These are phyloP conservation scores for Scyliorhinus canicula DNA, from an alignment of 2,797 vertebrate genomes.

Conservation along the genomic window DNA sequence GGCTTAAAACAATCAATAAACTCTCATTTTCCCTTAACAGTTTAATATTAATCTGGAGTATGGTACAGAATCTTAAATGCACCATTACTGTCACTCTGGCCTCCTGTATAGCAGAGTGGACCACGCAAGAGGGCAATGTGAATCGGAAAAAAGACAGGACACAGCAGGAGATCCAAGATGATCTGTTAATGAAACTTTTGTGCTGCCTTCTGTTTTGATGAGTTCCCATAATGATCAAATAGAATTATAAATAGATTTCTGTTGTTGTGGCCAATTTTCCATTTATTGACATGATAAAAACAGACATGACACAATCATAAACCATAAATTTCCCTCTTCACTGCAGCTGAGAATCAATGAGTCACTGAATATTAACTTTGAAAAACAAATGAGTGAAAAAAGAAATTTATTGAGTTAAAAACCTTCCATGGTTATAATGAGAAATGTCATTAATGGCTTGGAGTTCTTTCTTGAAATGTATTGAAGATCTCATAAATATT, in stretches of 20 bases:
- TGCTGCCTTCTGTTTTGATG: conserved; percentile 71
- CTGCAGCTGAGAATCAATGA: conserved; percentile 73
- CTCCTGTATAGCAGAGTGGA: conserved; percentile 43
- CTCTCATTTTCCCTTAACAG: conserved; percentile 86
- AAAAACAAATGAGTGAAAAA: conserved; percentile 59
- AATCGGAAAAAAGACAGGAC: conserved; percentile 73
- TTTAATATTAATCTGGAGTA: conserved; percentile 83
- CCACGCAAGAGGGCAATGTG: conserved; percentile 65
- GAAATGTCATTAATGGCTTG: conserved; percentile 37
- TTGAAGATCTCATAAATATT: conserved; percentile 35
- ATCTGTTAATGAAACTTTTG: conserved; percentile 80
- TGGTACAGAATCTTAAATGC: conserved; percentile 70
- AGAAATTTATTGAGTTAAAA: conserved; percentile 65
- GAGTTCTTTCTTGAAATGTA: conserved; percentile 36
- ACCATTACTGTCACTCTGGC: conserved; percentile 64
- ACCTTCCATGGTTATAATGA: conserved; percentile 54
- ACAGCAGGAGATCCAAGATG: conserved; percentile 70
- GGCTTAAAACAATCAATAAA: conserved; percentile 87
- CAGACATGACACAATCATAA: conserved; percentile 82
- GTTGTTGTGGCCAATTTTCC: conserved; percentile 83
- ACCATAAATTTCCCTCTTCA: conserved; percentile 78
- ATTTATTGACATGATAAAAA: conserved; percentile 79
- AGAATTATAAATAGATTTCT: conserved; percentile 81
- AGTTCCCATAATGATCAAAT: conserved; percentile 84
- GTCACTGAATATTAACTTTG: conserved; percentile 76